phyloP scores from a whole-genome alignment of 2,113 vertebrate genomes.

The Nibea albiflora region DNA sequence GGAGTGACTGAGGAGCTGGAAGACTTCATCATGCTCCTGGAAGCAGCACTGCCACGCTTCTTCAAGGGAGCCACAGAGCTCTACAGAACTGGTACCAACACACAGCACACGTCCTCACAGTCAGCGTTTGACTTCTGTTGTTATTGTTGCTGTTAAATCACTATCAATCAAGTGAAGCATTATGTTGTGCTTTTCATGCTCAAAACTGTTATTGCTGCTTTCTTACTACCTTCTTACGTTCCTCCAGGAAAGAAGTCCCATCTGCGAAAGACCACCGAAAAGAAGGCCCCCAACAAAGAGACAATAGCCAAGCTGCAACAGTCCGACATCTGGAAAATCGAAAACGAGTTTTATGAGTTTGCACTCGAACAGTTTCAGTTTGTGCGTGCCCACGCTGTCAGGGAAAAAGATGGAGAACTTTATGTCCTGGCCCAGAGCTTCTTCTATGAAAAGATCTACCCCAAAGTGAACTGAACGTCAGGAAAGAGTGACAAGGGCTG shows the following conservation, averaged over 20 bases:
- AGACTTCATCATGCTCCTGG: slow-evolving; percentile 98
- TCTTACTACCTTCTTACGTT: not conserved
- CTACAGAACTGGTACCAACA: slow-evolving; percentile 91
- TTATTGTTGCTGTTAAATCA: not conserved
- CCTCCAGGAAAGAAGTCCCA: slow-evolving; percentile 97
- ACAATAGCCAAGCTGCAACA: slow-evolving; percentile 95
- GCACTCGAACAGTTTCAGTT: slow-evolving; percentile 98
- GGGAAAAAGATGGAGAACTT: slow-evolving; percentile 96
- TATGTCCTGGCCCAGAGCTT: slow-evolving; percentile 94
- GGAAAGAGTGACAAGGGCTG: not conserved
- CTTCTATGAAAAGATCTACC: slow-evolving; percentile 99
- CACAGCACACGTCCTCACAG: not conserved
- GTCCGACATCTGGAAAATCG: slow-evolving; percentile 98
- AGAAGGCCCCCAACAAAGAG: slow-evolving; percentile 96
- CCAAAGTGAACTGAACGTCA: slow-evolving; percentile 89
- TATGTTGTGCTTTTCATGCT: not conserved
- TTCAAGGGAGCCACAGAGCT: slow-evolving; percentile 96
- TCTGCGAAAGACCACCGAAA: slow-evolving; percentile 97
- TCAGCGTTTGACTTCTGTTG: not conserved
- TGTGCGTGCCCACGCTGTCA: slow-evolving; percentile 92
- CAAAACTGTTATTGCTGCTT: too few species aligned
- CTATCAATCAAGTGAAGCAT: not conserved
- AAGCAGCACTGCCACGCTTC: slow-evolving; percentile 94
- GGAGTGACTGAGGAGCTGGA: slow-evolving; percentile 98
- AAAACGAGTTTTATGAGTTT: slow-evolving; percentile 99